Base-by-base conservation (phyloP, 2,113 vertebrate species). In the Amblyopsis rosae region DNA sequence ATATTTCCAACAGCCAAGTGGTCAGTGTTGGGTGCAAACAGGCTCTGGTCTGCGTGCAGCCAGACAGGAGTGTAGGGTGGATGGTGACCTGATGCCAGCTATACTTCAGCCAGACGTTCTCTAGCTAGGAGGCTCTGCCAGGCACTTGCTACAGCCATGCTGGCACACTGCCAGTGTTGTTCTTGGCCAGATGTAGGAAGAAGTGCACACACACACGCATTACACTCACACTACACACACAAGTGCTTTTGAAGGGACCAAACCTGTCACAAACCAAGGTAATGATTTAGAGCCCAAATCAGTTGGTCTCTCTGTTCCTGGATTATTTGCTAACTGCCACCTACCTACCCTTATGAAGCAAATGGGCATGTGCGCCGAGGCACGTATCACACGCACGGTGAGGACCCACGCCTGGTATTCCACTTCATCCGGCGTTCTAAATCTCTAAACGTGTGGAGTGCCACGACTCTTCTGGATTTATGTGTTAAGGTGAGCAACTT, bases 251-350 rank as follows among this genome's bases (percentile, higher is more conserved):
- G 62, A 72, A 56, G 12, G 65, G 58, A 70, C 65, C 77, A 61
- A 86, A 72, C 93, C 90, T 90, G 85, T 94, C 92, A 93, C 90
- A 93, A 71, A 70, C 81, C 17, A 77, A 88, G 90, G 88, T 90
- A 91, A 90, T 94, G 91, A 94, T 93, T 93, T 91, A 93, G 90
- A 88, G 86, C 79, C 89, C 78, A 87, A 93, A 91, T 90, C 83
- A 91, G 87, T 86, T 90, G 79, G 85, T 78, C 80, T 85, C 90
- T 94, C 92, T 80, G 70, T 73, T 88, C 89, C 79, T 89, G 82
- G 87, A 86, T 81, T 82, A 86, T 93, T 91, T 91, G 80, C 82
- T 65, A 77, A 82, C 84, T 72, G 79, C 81, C 81, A 75, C 35
- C 35, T 70, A 78, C 71, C 69, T 69, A 62, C 62, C 62, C 69